A percentile compares a stretch with the other conserved stretches of the same genome.
Evolutionary conservation across 1,140 invertebrate species (phyloP).

Genomic region (Caenorhabditis briggsae): DNA sequence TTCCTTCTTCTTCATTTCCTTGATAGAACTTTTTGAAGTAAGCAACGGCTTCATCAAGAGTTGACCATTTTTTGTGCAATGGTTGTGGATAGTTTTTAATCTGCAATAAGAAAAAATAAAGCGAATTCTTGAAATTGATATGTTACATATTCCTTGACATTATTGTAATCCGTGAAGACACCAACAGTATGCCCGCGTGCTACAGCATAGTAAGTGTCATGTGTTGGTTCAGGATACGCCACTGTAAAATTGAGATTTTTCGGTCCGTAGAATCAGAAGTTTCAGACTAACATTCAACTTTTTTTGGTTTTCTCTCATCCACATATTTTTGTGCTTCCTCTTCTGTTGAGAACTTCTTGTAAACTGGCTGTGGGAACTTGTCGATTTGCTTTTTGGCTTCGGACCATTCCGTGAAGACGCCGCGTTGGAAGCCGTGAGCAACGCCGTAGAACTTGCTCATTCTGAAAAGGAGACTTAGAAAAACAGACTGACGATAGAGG

Average conservation of each 20-base stretch:
- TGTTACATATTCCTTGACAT: slow-evolving; percentile 67
- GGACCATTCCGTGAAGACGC: slow-evolving; percentile 58
- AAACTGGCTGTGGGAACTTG: slow-evolving; percentile 66
- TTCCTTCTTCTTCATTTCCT: slow-evolving; percentile 58
- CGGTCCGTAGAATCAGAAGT: slow-evolving; percentile 8
- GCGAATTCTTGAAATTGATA: background rate
- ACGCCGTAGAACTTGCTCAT: slow-evolving; percentile 62
- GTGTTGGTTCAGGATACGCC: slow-evolving; percentile 3
- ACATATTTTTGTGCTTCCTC: slow-evolving; percentile 64
- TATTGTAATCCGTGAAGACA: slow-evolving; percentile 67
- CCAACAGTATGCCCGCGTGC: slow-evolving; percentile 68
- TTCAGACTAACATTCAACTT: slow-evolving; percentile 53
- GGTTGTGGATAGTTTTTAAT: slow-evolving; percentile 62
- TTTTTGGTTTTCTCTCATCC: slow-evolving; percentile 48
- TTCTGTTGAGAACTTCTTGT: slow-evolving; percentile 66
- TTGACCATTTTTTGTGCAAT: slow-evolving; percentile 58
- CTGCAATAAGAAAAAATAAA: slow-evolving; percentile 45
- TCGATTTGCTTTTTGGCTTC: slow-evolving; percentile 64
- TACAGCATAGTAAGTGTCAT: slow-evolving; percentile 64
- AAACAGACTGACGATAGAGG: background rate
- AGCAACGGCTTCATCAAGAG: slow-evolving; percentile 57
- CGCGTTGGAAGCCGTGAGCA: slow-evolving; percentile 60
- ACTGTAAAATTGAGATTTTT: background rate
- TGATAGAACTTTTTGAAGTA: slow-evolving; percentile 68
- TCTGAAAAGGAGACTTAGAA: background rate